Conservation (phyloP, 2,797 vertebrate species). For the Tragelaphus eurycerus region DNA sequence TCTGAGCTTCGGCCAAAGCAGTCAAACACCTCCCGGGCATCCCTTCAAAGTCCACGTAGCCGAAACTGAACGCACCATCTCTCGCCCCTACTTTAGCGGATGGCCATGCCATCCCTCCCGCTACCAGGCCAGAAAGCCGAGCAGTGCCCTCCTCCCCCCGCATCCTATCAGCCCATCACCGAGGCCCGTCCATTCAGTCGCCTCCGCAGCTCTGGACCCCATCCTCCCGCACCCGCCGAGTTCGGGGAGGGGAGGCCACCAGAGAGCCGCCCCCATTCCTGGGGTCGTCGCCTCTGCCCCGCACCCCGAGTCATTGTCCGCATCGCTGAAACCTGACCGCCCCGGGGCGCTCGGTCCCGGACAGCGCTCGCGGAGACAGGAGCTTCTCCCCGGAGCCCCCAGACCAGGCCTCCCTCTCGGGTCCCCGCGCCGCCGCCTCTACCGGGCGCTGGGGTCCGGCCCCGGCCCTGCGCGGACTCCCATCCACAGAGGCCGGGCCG, state of each 20-base stretch:
- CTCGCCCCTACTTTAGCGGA: accelerated
- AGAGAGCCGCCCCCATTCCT: neutral
- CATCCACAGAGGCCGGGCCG: neutral
- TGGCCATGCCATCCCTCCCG: neutral
- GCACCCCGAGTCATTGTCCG: neutral
- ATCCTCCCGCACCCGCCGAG: neutral
- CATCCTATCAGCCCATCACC: accelerated
- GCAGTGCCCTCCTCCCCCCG: neutral
- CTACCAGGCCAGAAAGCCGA: neutral
- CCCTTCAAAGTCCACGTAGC: neutral
- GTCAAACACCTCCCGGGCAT: neutral
- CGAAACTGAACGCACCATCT: neutral
- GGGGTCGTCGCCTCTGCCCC: neutral
- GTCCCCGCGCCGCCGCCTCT: neutral
- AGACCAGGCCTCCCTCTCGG: neutral
- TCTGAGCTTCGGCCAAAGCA: neutral
- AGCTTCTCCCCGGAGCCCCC: too few relatives aligned
- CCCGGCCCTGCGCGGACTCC: neutral
- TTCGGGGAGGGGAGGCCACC: neutral
- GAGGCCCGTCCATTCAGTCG: neutral
- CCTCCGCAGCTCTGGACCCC: neutral
- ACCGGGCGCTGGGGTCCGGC: accelerated
- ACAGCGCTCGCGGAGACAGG: neutral
- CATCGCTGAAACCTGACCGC: accelerated
- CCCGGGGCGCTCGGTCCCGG: neutral